Percentiles rank a stretch among this genome's conserved stretches.
Conservation (phyloP, 2,888 invertebrate genomes). For the Drosophila lacicola region DNA sequence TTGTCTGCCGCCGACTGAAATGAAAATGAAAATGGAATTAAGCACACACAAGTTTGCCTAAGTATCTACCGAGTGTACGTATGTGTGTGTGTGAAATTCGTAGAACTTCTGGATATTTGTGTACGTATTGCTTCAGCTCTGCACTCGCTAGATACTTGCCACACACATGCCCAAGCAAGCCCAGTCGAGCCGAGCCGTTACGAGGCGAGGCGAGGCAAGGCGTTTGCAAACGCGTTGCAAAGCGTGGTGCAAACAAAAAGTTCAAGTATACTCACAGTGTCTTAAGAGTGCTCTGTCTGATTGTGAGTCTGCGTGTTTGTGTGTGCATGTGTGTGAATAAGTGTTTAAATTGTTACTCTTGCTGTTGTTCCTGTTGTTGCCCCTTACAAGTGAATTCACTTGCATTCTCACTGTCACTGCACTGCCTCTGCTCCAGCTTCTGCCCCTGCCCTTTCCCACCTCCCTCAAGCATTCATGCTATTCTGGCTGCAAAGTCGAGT, state of each 20-base stretch:
- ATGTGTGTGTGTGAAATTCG: conserved; percentile 13
- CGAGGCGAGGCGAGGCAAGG: background rate
- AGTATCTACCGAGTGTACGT: conserved; percentile 33
- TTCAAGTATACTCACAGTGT: conserved; percentile 69
- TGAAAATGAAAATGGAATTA: conserved; percentile 78
- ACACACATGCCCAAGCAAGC: conserved; percentile 23
- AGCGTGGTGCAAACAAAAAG: conserved; percentile 56
- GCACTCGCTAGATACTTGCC: conserved; percentile 40
- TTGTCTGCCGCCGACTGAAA: conserved; percentile 54
- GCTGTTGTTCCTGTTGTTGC: conserved; percentile 23
- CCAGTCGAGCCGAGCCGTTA: conserved; percentile 9
- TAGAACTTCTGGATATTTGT: conserved; percentile 51
- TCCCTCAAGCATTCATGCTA: background rate
- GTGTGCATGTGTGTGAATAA: conserved; percentile 39
- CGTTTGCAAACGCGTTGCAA: conserved; percentile 15
- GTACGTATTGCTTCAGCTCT: conserved; percentile 43
- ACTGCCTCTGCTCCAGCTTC: background rate
- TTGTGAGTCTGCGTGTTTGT: conserved; percentile 36
- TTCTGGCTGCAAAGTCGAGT: conserved; percentile 28
- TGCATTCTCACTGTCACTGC: conserved; percentile 45
- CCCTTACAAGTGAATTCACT: conserved; percentile 42
- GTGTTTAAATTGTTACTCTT: conserved; percentile 59
- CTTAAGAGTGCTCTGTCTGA: conserved; percentile 66
- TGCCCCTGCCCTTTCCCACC: background rate
- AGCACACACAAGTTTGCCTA: conserved; percentile 65